Percentiles rank a stretch among this genome's conserved stretches.
These are phyloP conservation scores for Lochmaea crataegi DNA, from an alignment of 2,888 invertebrate genomes.

Conservation along the genomic window DNA sequence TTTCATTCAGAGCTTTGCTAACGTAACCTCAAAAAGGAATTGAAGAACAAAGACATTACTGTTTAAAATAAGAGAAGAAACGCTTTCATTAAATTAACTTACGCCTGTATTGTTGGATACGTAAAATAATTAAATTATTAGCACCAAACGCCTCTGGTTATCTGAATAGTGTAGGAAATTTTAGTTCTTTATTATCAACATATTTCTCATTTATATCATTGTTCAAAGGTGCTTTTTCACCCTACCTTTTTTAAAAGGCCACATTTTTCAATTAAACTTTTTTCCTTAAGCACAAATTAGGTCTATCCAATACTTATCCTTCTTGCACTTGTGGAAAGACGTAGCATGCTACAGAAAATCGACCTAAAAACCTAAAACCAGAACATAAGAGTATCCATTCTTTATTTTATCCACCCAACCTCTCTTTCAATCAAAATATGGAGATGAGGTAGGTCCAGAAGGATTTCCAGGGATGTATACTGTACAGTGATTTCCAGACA, in stretches of 20 bases:
- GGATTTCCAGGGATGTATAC: too few relatives aligned
- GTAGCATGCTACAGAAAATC: not conserved
- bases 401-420: too few relatives aligned
- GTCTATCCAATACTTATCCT: slow-evolving; percentile 13
- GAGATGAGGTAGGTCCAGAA: too few relatives aligned
- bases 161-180: not conserved
- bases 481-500: too few relatives aligned
- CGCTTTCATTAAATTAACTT: slow-evolving; percentile 17
- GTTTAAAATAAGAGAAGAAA: slow-evolving; percentile 6
- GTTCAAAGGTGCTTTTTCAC: too few relatives aligned
- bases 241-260: too few relatives aligned
- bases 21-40: not conserved
- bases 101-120: not conserved
- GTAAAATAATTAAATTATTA: not conserved
- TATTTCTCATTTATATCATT: not conserved
- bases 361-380: not conserved
- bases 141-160: slow-evolving; percentile 2
- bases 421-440: too few relatives aligned
- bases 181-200: not conserved
- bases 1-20: not conserved
- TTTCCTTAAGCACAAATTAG: slow-evolving; percentile 1
- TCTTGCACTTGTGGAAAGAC: not conserved
- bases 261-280: not conserved
- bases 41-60: slow-evolving; percentile 14
- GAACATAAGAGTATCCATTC: too few relatives aligned